phyloP scores from a whole-genome alignment of 2,888 invertebrate genomes.

The Pyrochroa serraticornis region DNA sequence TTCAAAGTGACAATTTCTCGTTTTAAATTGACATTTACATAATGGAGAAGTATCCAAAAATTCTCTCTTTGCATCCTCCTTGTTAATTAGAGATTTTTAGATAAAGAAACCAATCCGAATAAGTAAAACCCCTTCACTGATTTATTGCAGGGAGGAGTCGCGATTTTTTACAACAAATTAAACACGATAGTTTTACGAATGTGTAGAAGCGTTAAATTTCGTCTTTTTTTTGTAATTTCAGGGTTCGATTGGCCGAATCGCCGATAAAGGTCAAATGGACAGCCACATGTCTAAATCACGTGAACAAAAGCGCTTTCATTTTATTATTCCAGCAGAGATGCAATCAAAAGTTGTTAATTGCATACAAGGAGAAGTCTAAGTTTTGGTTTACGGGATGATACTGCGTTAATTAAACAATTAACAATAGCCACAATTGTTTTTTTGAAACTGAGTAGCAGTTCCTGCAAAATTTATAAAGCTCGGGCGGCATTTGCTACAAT shows the following conservation, averaged over 20 bases:
- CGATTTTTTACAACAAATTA: conserved; percentile 12
- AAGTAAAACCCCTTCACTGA: conserved; percentile 7
- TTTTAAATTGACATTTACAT: conserved; percentile 15
- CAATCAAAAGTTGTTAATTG: conserved; percentile 19
- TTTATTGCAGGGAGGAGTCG: conserved; percentile 18
- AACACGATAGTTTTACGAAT: too few species aligned
- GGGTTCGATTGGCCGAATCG: conserved; percentile 17
- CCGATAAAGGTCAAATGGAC: conserved; percentile 26
- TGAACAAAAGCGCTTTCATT: conserved; percentile 28
- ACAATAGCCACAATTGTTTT: not conserved
- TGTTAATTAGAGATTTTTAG: conserved; percentile 22
- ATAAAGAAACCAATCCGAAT: conserved; percentile 16
- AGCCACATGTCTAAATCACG: conserved; percentile 27
- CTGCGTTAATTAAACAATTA: conserved; percentile 7
- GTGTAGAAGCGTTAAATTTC: not conserved
- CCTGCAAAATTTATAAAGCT: too few species aligned
- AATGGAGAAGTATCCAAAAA: conserved; percentile 7
- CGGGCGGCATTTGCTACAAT: conserved; percentile 3
- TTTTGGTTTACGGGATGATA: conserved; percentile 14
- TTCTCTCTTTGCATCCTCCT: conserved; percentile 13
- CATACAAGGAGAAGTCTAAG: conserved; percentile 14
- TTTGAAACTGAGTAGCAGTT: not conserved
- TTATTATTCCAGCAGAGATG: conserved; percentile 18
- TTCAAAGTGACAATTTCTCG: conserved; percentile 22
- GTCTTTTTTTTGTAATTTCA: conserved; percentile 10